These are phyloP conservation scores for Pogonus chalceus DNA, from an alignment of 1,140 invertebrate genomes.

Conservation along the genomic window DNA sequence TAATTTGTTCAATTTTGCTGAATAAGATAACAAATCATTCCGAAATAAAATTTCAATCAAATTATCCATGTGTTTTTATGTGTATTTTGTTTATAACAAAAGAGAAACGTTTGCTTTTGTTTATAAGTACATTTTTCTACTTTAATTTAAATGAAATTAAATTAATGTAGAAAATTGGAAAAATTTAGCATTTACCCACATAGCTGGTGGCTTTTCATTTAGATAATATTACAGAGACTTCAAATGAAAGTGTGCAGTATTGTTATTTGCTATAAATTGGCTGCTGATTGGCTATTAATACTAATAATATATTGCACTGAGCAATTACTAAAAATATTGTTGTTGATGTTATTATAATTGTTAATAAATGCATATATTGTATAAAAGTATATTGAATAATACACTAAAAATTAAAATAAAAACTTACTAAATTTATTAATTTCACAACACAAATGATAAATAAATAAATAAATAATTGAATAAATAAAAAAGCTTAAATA, in stretches of 20 bases:
- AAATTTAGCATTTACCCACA: not conserved
- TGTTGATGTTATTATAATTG: conserved; percentile 12
- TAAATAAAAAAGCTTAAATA: not conserved
- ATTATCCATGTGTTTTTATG: no score
- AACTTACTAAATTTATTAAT: not conserved
- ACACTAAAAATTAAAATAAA: not conserved
- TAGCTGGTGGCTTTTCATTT: not conserved
- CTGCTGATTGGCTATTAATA: not conserved
- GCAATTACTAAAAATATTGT: conserved; percentile 11
- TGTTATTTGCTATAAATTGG: conserved; percentile 10
- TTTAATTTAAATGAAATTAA: not conserved
- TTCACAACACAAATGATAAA: not conserved
- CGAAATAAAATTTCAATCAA: no score
- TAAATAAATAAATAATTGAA: not conserved
- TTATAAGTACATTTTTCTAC: no score
- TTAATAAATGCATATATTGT: conserved; percentile 10
- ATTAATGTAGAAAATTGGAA: not conserved
- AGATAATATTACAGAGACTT: not conserved
- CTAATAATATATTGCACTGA: conserved; percentile 11
- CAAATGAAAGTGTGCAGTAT: conserved; percentile 1
- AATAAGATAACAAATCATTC: no score
- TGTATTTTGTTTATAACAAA: no score
- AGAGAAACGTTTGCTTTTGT: no score
- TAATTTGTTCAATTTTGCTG: no score
- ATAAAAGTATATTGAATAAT: conserved; percentile 9